phyloP scores from a whole-genome alignment of 2,888 invertebrate species.

The Drosophila phalerata region DNA sequence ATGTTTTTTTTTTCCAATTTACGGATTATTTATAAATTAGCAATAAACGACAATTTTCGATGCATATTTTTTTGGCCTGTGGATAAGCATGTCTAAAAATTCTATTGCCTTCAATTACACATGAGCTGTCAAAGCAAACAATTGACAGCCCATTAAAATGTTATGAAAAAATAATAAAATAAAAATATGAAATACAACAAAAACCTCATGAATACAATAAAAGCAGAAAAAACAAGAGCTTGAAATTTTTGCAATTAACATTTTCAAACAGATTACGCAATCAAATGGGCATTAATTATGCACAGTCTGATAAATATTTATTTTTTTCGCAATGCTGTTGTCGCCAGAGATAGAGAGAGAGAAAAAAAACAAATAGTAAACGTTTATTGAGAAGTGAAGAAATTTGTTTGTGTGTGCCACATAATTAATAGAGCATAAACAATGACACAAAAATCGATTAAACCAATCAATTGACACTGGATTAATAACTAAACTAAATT shows the following conservation, averaged over 20 bases:
- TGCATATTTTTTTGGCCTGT: slow-evolving; percentile 13
- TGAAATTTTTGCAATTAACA: slow-evolving; percentile 67
- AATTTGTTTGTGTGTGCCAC: slow-evolving; percentile 52
- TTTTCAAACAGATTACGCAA: slow-evolving; percentile 73
- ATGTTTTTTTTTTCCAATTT: background rate
- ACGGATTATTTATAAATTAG: slow-evolving; percentile 22
- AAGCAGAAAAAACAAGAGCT: slow-evolving; percentile 7
- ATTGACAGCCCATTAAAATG: slow-evolving; percentile 66
- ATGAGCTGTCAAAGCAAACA: slow-evolving; percentile 60
- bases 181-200: slow-evolving; percentile 3
- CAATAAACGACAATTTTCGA: slow-evolving; percentile 13
- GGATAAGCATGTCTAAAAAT: slow-evolving; percentile 23
- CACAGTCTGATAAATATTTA: slow-evolving; percentile 30
- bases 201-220: background rate
- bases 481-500: slow-evolving; percentile 47
- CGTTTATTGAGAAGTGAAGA: slow-evolving; percentile 27
- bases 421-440: slow-evolving; percentile 77
- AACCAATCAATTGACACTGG: slow-evolving; percentile 49
- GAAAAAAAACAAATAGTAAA: background rate
- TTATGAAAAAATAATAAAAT: slow-evolving; percentile 16
- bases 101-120: slow-evolving; percentile 34
- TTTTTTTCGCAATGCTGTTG: slow-evolving; percentile 17
- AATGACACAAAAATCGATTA: slow-evolving; percentile 44
- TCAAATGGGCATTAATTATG: slow-evolving; percentile 70
- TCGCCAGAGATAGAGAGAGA: background rate